Evolutionary conservation across 2,888 invertebrate genomes (phyloP).

Genomic region (Amphiduros pacificus): DNA sequence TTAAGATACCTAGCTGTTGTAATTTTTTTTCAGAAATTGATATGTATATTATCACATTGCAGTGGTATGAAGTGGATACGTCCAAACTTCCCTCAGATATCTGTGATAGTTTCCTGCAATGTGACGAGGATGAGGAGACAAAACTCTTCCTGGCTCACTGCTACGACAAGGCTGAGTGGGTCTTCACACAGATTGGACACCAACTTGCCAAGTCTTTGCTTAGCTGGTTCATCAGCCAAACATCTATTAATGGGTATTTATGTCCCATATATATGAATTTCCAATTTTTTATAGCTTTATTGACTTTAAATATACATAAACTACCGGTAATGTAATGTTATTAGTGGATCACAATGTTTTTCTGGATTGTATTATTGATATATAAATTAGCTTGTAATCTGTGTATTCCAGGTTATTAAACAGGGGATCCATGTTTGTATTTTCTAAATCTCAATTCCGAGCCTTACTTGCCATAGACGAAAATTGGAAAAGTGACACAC

Average conservation of each 20-base stretch:
- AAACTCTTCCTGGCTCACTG: constrained; percentile 74
- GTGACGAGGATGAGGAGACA: constrained; percentile 71
- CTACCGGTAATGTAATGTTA: neutral
- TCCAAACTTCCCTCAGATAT: constrained; percentile 38
- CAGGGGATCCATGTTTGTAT: constrained; percentile 95
- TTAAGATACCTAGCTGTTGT: too few species aligned
- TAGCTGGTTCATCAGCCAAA: constrained; percentile 88
- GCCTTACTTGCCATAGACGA: constrained; percentile 61
- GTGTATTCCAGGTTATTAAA: constrained; percentile 73
- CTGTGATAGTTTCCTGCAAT: constrained; percentile 42
- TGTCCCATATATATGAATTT: neutral
- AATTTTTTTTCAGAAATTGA: neutral
- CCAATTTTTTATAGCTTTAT: neutral
- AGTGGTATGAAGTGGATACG: constrained; percentile 53
- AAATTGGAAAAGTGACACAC: constrained; percentile 44
- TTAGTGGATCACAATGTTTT: neutral
- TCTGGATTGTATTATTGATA: neutral
- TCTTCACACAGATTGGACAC: constrained; percentile 89
- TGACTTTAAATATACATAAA: neutral
- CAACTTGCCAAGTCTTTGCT: constrained; percentile 82
- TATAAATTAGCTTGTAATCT: neutral
- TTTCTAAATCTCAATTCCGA: constrained; percentile 80
- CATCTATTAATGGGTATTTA: constrained; percentile 86
- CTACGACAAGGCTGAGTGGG: constrained; percentile 79
- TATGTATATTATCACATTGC: constrained; percentile 12